Conservation (phyloP, 2,888 invertebrate species). For the Lobophora halterata region DNA sequence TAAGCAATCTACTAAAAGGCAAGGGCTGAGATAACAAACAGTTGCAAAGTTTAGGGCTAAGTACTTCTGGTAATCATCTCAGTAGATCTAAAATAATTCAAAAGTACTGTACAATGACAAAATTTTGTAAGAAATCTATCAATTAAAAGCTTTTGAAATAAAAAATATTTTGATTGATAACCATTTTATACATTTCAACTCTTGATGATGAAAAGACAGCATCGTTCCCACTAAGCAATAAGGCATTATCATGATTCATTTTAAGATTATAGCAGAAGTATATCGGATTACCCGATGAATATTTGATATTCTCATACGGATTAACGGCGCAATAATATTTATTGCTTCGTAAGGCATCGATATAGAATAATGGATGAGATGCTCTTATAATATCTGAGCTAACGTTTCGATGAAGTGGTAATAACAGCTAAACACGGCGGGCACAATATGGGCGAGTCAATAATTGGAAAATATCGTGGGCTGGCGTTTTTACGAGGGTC, state of each 20-base stretch:
- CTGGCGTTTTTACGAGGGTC: conserved; percentile 37
- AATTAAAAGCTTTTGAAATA: no score
- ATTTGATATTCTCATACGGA: conserved; percentile 22
- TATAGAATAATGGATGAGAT: conserved; percentile 19
- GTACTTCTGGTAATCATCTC: conserved; percentile 65
- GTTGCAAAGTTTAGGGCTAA: conserved; percentile 70
- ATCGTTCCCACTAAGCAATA: no score
- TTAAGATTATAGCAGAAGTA: conserved; percentile 5
- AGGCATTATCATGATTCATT: no score
- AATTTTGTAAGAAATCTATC: no score
- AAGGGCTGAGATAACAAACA: conserved; percentile 63
- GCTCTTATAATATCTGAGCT: conserved; percentile 21
- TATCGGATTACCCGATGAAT: conserved; percentile 18
- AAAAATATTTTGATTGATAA: no score
- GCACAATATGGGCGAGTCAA: conserved; percentile 42
- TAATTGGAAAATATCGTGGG: conserved; percentile 50
- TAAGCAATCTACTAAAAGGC: conserved; percentile 76
- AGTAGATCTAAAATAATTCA: conserved; percentile 24
- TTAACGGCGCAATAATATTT: conserved; percentile 24
- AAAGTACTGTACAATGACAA: no score
- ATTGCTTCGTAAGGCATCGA: conserved; percentile 21
- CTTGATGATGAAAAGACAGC: no score
- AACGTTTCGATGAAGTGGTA: conserved; percentile 36
- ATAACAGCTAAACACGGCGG: conserved; percentile 37
- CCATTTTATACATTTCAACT: no score